phyloP scores from a whole-genome alignment of 2,113 vertebrate species.

The Pterocles gutturalis region DNA sequence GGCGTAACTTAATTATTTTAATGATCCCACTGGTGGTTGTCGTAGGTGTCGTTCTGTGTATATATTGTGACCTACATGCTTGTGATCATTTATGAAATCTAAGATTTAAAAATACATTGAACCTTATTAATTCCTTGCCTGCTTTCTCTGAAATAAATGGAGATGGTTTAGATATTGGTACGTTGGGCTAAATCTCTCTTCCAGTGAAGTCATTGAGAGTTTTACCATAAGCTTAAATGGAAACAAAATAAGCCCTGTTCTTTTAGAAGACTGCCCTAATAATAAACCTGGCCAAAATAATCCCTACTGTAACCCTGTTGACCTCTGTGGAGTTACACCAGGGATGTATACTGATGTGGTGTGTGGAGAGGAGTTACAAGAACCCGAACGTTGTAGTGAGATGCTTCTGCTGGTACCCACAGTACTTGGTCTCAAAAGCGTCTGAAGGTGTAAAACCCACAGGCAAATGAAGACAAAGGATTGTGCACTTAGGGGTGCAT shows the following conservation, averaged over 20 bases:
- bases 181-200: not conserved
- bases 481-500: accelerated
- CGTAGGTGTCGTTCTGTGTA: slow-evolving; percentile 39
- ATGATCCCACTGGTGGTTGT: slow-evolving; percentile 59
- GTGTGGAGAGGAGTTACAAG: not conserved
- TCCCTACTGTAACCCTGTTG: not conserved
- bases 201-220: not conserved
- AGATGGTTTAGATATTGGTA: not conserved
- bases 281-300: not conserved
- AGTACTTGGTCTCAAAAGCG: not conserved
- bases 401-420: not conserved
- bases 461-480: not conserved
- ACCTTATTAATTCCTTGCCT: slow-evolving; percentile 20
- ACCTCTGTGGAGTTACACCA: not conserved
- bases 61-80: slow-evolving; percentile 48
- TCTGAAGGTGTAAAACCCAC: not conserved
- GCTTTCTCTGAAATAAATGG: not conserved
- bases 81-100: slow-evolving; percentile 45
- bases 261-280: not conserved
- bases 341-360: not conserved
- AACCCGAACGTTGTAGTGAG: not conserved
- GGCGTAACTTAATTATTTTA: slow-evolving; percentile 65
- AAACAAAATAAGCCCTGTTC: not conserved
- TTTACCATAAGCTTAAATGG: not conserved
- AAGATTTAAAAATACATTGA: slow-evolving; percentile 36